phyloP scores from a whole-genome alignment of 2,888 invertebrate genomes.

The Volucella inflata region DNA sequence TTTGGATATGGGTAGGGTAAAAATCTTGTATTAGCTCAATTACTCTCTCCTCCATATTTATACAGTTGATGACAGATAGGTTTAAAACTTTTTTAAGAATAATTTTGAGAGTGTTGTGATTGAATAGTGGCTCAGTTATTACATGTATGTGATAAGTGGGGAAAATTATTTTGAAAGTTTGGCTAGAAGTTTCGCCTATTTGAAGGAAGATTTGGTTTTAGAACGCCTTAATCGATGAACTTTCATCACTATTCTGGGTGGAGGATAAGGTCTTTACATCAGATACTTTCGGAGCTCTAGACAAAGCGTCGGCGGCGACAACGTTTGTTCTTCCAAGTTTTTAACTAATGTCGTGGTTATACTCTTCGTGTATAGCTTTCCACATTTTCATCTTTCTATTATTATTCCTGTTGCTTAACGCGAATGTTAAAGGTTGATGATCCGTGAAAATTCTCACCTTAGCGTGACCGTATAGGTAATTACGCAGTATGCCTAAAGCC shows the following conservation, averaged over 20 bases:
- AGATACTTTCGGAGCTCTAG: not conserved
- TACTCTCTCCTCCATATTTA: too few relatives aligned
- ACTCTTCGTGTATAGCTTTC: too few relatives aligned
- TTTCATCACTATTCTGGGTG: not conserved
- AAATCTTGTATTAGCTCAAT: too few relatives aligned
- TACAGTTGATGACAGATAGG: slow-evolving; percentile 12
- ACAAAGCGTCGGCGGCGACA: not conserved
- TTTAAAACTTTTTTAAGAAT: slow-evolving; percentile 1
- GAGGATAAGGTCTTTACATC: too few relatives aligned
- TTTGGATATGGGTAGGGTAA: too few relatives aligned
- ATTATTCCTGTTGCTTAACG: too few relatives aligned
- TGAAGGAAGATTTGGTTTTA: not conserved
- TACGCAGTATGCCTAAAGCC: too few relatives aligned
- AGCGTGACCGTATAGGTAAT: too few relatives aligned
- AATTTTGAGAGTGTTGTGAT: not conserved
- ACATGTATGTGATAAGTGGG: slow-evolving; percentile 1
- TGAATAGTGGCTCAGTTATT: not conserved
- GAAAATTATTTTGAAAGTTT: slow-evolving; percentile 7
- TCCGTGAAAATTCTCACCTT: too few relatives aligned
- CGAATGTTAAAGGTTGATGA: too few relatives aligned
- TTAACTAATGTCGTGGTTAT: too few relatives aligned
- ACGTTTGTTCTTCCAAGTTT: not conserved
- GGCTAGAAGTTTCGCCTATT: not conserved
- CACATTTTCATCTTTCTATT: too few relatives aligned
- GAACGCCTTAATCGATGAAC: not conserved